Conservation (phyloP, 2,888 invertebrate genomes). For the Oxyteleia sp. region DNA sequence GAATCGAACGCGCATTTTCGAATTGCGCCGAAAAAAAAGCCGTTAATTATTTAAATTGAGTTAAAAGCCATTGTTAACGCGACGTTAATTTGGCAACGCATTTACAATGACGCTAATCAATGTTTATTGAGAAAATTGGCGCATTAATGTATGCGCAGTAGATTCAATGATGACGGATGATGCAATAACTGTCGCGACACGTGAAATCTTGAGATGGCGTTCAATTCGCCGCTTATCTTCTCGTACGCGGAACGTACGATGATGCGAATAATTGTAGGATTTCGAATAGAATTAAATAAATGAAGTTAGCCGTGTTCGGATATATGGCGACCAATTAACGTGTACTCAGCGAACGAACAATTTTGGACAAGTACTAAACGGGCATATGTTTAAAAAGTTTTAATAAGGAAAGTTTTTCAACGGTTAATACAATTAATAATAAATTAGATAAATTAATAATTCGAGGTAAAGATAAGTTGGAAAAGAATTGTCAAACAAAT, state of each 20-base stretch:
- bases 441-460: no score
- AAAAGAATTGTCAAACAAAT: no score
- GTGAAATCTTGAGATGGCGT: slow-evolving; percentile 7
- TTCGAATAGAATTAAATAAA: no score
- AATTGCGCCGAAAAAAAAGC: neutral
- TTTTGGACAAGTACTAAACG: no score
- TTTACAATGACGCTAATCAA: neutral
- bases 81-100: neutral
- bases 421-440: no score
- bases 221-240: neutral
- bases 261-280: slow-evolving; percentile 6
- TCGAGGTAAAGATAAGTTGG: no score
- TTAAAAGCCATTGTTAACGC: neutral
- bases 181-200: neutral
- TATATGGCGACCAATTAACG: no score
- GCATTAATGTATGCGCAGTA: neutral
- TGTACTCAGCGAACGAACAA: no score
- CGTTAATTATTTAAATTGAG: neutral
- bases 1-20: neutral
- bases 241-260: neutral
- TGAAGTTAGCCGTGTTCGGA: no score
- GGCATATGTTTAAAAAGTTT: no score
- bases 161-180: neutral
- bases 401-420: no score
- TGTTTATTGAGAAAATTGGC: neutral